phyloP scores from a whole-genome alignment of 2,113 vertebrate genomes.

The Nerophis lumbriciformis region DNA sequence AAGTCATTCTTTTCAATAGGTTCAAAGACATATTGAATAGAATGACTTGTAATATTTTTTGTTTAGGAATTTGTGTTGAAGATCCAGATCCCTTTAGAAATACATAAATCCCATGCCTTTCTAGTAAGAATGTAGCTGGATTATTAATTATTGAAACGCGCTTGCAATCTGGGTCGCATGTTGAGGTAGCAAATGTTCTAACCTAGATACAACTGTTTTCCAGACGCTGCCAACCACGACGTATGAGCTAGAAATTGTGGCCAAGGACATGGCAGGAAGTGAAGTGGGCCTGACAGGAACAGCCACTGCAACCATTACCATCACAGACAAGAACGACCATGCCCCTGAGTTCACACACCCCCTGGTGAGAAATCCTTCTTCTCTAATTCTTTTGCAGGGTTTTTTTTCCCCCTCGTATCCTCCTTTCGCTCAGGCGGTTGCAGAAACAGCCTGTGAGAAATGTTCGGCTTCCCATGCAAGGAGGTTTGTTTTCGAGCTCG shows the following conservation, averaged over 20 bases:
- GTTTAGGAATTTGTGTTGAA: too few relatives aligned
- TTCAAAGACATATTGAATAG: too few relatives aligned
- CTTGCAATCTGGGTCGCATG: too few relatives aligned
- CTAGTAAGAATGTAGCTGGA: too few relatives aligned
- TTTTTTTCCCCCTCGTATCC: neutral
- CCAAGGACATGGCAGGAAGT: constrained; percentile 92
- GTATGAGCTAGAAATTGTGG: constrained; percentile 91
- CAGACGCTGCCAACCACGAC: constrained; percentile 90
- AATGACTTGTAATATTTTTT: too few relatives aligned
- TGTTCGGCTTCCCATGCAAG: constrained; percentile 13
- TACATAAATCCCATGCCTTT: too few relatives aligned
- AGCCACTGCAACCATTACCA: constrained; percentile 90
- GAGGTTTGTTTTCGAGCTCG: constrained; percentile 16
- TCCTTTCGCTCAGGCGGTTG: neutral
- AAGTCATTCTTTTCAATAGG: too few relatives aligned
- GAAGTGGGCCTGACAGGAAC: constrained; percentile 93
- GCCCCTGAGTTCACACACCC: constrained; percentile 94
- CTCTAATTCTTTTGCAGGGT: neutral
- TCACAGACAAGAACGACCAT: constrained; percentile 96
- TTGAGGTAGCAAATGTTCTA: too few relatives aligned
- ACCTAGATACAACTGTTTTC: constrained; percentile 7
- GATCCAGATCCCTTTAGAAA: too few relatives aligned
- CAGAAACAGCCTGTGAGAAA: neutral
- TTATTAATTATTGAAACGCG: too few relatives aligned
- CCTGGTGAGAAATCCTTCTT: constrained; percentile 75